Base-by-base conservation (phyloP, 2,113 vertebrate genomes). In the Formicarius rufipectus region DNA sequence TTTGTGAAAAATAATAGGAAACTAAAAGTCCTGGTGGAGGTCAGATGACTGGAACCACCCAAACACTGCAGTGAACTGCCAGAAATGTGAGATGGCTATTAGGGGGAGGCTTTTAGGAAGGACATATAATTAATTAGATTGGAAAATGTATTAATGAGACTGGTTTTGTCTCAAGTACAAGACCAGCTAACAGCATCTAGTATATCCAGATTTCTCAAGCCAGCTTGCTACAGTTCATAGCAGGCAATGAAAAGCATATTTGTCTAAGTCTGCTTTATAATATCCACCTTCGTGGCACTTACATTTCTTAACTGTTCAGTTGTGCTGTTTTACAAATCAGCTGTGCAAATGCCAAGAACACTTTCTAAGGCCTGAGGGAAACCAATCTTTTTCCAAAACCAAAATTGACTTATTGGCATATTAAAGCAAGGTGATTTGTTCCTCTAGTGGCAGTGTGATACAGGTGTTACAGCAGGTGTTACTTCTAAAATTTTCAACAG, bases 1-100 rank as follows among this genome's bases (percentile, higher is more conserved):
- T 85, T 79, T 72, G 55, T 75, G 75, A 72, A 79, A 95, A 87
- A 85, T 59, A 87, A 60, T 88, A 59, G 80, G 62, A 92, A 93
- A 85, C 44, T 79, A 79, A 1, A 7, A 78, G 47, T 63, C 4
- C 1, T 71, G 24, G 25, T 82, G 50, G 73, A 78, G 64, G 52
- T 84, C 81, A 91, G 69, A 86, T 87, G 78, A 60, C 69, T 89
- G 30, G 67, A 95, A 60, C 58, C 74, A 78, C 39, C 53, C 74
- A 68, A 88, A 85, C 39, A 33, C 35, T 75, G 47, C 18, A 24
- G 62, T 72, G 68, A 87, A 59, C 81, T 84, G 44, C 60, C 69
- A 93, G 80, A 69, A 95, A 87, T 78, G 64, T 0, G 1, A 31
- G 5, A 10, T 77, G 83, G 68, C 23, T 74, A 1, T 95, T 91